Conservation (phyloP, 2,113 vertebrate genomes). For the Tragelaphus imberbis region DNA sequence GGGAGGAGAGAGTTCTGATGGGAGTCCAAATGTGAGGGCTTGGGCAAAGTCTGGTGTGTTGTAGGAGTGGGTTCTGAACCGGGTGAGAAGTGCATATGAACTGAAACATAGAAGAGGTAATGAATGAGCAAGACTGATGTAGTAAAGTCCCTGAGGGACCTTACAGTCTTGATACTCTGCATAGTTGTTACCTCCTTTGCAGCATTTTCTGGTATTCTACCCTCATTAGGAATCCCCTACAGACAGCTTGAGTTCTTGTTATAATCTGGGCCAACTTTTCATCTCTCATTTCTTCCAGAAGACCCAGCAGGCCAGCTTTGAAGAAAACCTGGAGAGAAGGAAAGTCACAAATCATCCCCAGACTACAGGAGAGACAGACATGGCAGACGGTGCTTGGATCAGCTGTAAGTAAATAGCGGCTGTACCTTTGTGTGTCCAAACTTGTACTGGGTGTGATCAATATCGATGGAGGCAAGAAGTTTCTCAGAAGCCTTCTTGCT, state of each 20-base stretch:
- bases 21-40: background rate
- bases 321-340: slow-evolving; percentile 87
- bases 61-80: background rate
- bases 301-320: slow-evolving; percentile 92
- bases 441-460: slow-evolving; percentile 88
- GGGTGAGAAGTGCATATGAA: background rate
- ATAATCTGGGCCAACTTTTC: slow-evolving; percentile 92
- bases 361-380: background rate
- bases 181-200: slow-evolving; percentile 83
- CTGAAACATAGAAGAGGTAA: background rate
- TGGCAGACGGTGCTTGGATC: background rate
- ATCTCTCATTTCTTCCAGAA: slow-evolving; percentile 93
- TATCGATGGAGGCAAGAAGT: slow-evolving; percentile 86
- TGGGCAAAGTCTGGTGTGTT: background rate
- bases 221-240: slow-evolving; percentile 89
- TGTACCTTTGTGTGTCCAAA: slow-evolving; percentile 92
- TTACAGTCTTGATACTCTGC: background rate
- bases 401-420: background rate
- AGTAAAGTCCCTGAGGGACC: background rate
- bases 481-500: slow-evolving; percentile 93
- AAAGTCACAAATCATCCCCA: background rate
- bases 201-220: slow-evolving; percentile 89
- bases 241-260: slow-evolving; percentile 92
- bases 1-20: background rate
- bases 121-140: background rate